phyloP scores from a whole-genome alignment of 2,888 invertebrate species.

The Hypsopygia costalis region DNA sequence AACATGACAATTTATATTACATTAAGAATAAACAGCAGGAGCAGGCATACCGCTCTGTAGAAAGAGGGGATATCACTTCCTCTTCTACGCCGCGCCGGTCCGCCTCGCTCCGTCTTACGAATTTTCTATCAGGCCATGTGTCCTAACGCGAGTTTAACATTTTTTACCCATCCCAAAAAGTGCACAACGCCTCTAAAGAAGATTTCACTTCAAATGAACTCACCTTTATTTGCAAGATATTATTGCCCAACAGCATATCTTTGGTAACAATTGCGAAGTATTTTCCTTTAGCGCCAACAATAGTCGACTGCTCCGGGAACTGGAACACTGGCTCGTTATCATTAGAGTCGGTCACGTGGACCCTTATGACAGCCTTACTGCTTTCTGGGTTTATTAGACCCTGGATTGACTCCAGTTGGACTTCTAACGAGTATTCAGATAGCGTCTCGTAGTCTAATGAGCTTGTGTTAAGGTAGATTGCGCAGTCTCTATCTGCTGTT shows the following conservation, averaged over 20 bases:
- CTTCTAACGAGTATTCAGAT: constrained; percentile 86
- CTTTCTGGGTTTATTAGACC: constrained; percentile 90
- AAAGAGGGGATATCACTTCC: too few relatives aligned
- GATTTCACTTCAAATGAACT: too few relatives aligned
- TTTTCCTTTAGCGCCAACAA: constrained; percentile 82
- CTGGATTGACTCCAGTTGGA: constrained; percentile 89
- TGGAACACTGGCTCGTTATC: constrained; percentile 93
- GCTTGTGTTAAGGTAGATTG: constrained; percentile 85
- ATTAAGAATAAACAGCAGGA: too few relatives aligned
- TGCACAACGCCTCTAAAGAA: too few relatives aligned
- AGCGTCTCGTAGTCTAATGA: constrained; percentile 89
- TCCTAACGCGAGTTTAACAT: too few relatives aligned
- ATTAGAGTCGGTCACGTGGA: constrained; percentile 92
- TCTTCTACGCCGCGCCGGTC: too few relatives aligned
- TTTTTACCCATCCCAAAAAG: too few relatives aligned
- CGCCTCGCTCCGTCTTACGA: too few relatives aligned
- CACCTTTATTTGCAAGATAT: constrained; percentile 89
- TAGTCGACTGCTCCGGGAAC: constrained; percentile 81
- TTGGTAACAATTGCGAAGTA: constrained; percentile 90
- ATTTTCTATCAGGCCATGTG: too few relatives aligned
- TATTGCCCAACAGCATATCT: constrained; percentile 86
- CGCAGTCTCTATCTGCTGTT: constrained; percentile 91
- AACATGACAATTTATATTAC: too few relatives aligned
- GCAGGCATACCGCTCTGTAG: too few relatives aligned
- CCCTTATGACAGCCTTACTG: constrained; percentile 86